Conservation (phyloP, 2,797 vertebrate genomes). For the Oreochromis grahami region DNA sequence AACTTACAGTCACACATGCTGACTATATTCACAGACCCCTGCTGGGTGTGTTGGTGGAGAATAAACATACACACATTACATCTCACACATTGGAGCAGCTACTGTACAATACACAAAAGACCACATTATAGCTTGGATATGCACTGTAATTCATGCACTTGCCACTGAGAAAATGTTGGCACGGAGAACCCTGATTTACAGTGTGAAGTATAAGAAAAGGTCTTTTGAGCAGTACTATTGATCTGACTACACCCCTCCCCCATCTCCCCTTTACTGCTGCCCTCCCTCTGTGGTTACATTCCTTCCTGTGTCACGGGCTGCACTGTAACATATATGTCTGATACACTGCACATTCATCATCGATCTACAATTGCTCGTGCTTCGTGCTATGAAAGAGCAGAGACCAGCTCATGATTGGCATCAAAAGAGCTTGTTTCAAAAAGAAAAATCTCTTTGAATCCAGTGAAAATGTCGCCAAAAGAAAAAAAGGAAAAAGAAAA, state of each 20-base stretch:
- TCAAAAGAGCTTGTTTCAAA: background rate
- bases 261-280: background rate
- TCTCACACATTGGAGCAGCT: constrained; percentile 40
- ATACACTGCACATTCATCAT: constrained; percentile 53
- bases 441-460: background rate
- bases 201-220: constrained; percentile 21
- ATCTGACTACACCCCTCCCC: constrained; percentile 17
- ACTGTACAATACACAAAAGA: constrained; percentile 36
- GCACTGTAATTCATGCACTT: constrained; percentile 34
- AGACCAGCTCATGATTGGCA: constrained; percentile 18
- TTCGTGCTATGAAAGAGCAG: constrained; percentile 42
- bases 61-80: constrained; percentile 63
- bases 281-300: constrained; percentile 60
- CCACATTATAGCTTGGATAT: constrained; percentile 21
- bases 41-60: constrained; percentile 67
- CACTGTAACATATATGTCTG: constrained; percentile 66
- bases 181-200: constrained; percentile 44
- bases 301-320: constrained; percentile 67
- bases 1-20: constrained; percentile 64
- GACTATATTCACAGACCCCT: constrained; percentile 54
- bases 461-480: background rate
- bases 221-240: constrained; percentile 47
- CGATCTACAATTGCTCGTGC: constrained; percentile 37
- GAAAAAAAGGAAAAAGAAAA: background rate
- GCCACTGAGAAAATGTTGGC: constrained; percentile 44